Evolutionary conservation across 2,113 vertebrate species (phyloP), one percentile per base, ranked within the genome.

Genomic region (Centrocercus urophasianus): DNA sequence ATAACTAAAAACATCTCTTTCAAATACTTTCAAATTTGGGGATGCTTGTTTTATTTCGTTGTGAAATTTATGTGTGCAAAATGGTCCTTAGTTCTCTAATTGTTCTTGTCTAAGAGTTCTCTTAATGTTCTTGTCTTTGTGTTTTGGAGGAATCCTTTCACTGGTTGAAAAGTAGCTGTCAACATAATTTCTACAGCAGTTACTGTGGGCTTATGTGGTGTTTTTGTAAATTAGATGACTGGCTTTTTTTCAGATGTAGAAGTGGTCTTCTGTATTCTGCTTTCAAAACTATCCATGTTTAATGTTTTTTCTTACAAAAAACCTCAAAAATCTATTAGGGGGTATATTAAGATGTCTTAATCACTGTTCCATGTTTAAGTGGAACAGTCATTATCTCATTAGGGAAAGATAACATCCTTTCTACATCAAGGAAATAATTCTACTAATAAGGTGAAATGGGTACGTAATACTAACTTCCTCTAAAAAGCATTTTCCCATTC

Each of bases 381-480:
- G 81, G 54, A 94, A 14, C 72, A 61, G 78, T 42, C 27, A 5
- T 92, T 91, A 57, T 40, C 59, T 76, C 66, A 75, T 91, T 95
- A 88, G 40, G 90, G 85, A 47, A 84, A 66, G 50, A 80, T 54
- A 22, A 24, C 66, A 87, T 96, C 75, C 84, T 93, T 89, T 88
- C 75, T 88, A 30, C 52, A 83, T 88, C 34, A 73, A 91, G 91
- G 89, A 95, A 86, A 83, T 83, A 73, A 93, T 81, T 89, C 42
- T 83, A 6, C 40, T 95, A 86, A 89, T 91, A 54, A 59, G 36
- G 54, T 91, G 76, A 83, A 94, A 73, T 83, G 32, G 32, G 28
- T 59, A 30, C 76, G 61, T 73, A 47, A 45, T 43, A 80, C 32
- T 77, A 81, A 89, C 83, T 87, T 96, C 66, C 92, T 90, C 50